Base-by-base conservation (phyloP, 2,797 vertebrate genomes). In the Ficedula albicollis region DNA sequence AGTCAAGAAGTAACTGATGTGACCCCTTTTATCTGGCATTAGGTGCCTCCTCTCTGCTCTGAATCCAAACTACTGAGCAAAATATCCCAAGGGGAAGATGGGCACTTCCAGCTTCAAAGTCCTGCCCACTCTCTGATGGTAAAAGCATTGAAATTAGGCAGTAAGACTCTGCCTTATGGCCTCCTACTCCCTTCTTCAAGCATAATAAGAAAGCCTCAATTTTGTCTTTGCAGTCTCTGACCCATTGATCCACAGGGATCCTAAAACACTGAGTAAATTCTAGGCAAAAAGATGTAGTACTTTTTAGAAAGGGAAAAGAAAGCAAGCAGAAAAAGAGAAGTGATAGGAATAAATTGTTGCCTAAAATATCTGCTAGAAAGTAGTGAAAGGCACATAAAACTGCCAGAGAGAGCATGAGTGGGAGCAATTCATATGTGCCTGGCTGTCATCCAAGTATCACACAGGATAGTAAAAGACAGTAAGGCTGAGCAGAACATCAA, bases 401-500 rank as follows among this genome's bases (percentile, higher is more conserved):
- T 2, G 30, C 93, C 78, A 80, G 80, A 85, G 83, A 93, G 79
- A 94, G 95, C 84, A 88, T 68, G 94, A 97, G 84, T 88, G 89
- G 87, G 94, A 95, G 93, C 86, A 88, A 97, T 97, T 95, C 95
- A 95, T 95, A 87, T 87, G 55, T 83, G 93, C 82, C 82, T 97
- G 97, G 97, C 96, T 91, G 54, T 75, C 48, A 63, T 97, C 96
- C 96, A 97, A 95, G 64, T 95, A 97, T 96, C 95, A 96, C 90
- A 96, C 89, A 93, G 96, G 95, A 97, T 68, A 96, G 96, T 91
- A 95, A 96, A 96, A 97, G 96, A 97, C 96, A 96, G 86, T 93
- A 96, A 96, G 95, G 81, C 95, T 95, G 89, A 95, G 91, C 84
- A 96, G 95, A 97, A 97, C 84, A 89, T 96, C 96, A 97, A 97